Conservation (phyloP, 2,888 invertebrate species). For the Trissoscelio sp. region DNA sequence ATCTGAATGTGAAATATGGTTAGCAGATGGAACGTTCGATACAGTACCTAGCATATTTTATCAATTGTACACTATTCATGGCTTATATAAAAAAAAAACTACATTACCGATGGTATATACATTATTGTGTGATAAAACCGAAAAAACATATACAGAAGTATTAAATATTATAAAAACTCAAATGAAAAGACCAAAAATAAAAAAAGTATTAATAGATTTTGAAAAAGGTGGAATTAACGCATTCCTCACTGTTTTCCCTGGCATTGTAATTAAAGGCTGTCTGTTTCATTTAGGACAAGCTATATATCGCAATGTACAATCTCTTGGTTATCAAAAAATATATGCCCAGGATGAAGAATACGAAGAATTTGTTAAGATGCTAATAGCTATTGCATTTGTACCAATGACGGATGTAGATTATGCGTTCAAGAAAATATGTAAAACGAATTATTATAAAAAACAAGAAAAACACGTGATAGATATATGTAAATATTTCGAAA, state of each 20-base stretch:
- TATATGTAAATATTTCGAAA: not conserved
- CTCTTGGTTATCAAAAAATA: not conserved
- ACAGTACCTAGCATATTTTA: not conserved
- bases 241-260: not conserved
- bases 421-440: not conserved
- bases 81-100: not conserved
- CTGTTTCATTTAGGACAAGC: slow-evolving; percentile 9
- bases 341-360: slow-evolving; percentile 5
- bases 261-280: slow-evolving; percentile 6
- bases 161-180: not conserved
- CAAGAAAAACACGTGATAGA: no score
- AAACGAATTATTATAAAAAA: no score
- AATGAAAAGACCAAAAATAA: not conserved
- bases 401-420: not conserved
- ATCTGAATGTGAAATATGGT: not conserved
- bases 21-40: slow-evolving; percentile 5
- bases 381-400: slow-evolving; percentile 1
- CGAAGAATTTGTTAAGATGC: slow-evolving; percentile 25
- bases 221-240: not conserved
- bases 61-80: slow-evolving; percentile 6
- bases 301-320: slow-evolving; percentile 7
- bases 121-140: not conserved
- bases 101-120: not conserved
- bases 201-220: not conserved
- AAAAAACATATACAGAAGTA: not conserved